Conservation (phyloP, 2,113 vertebrate species). For the Ploceus nigricollis region DNA sequence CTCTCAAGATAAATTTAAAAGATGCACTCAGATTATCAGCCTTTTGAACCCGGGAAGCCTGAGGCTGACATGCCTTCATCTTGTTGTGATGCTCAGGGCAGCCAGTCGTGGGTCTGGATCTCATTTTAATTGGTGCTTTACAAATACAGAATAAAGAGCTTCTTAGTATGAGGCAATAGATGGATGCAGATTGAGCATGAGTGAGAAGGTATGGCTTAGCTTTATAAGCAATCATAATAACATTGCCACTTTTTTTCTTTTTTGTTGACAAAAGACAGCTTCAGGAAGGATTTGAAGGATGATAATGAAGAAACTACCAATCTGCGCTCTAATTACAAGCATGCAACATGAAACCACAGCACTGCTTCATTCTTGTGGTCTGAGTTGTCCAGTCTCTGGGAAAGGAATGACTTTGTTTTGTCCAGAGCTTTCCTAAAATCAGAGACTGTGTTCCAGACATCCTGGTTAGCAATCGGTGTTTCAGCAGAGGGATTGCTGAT, state of each 20-base stretch:
- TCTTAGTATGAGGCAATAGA: background rate
- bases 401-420: background rate
- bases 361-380: background rate
- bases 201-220: background rate
- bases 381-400: background rate
- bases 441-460: background rate
- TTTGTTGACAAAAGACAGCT: background rate
- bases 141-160: background rate
- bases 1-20: background rate
- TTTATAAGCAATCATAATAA: background rate
- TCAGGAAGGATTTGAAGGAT: slow-evolving; percentile 7
- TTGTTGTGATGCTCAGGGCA: background rate
- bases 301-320: background rate
- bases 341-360: background rate
- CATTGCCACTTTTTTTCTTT: background rate
- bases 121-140: background rate
- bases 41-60: background rate
- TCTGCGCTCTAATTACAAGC: slow-evolving; percentile 19
- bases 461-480: rapidly evolving
- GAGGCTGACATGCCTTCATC: background rate
- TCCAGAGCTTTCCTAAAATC: background rate
- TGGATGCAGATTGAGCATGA: background rate
- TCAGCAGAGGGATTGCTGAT: background rate
- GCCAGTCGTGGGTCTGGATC: background rate
- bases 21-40: background rate